Conservation (phyloP, 2,888 invertebrate species). For the Tubiluchus corallicola region DNA sequence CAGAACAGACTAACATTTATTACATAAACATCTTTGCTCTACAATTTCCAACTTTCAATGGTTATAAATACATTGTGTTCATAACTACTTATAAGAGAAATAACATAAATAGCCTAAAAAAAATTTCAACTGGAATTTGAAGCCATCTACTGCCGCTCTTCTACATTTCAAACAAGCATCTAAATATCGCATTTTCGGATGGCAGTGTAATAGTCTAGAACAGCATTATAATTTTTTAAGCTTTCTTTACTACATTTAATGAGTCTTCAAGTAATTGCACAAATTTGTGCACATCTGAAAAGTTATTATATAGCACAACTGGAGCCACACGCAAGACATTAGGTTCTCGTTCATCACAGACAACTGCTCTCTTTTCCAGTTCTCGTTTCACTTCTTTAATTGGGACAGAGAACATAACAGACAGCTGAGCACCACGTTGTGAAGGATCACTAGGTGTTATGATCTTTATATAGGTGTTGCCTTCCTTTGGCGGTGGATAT, state of each 20-base stretch:
- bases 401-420: slow-evolving; percentile 31
- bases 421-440: slow-evolving; percentile 36
- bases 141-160: no score
- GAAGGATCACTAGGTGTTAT: slow-evolving; percentile 35
- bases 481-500: slow-evolving; percentile 5
- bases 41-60: no score
- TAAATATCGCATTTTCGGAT: no score
- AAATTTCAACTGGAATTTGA: no score
- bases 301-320: slow-evolving; percentile 36
- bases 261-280: slow-evolving; percentile 16
- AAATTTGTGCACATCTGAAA: slow-evolving; percentile 31
- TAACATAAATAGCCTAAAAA: no score
- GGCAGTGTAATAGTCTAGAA: no score
- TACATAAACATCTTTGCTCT: no score
- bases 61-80: no score
- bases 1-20: no score
- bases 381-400: slow-evolving; percentile 30
- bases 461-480: slow-evolving; percentile 25
- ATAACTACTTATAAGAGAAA: no score
- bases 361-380: slow-evolving; percentile 33
- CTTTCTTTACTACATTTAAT: background rate
- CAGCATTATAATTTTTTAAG: no score
- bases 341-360: slow-evolving; percentile 35
- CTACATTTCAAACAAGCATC: no score
- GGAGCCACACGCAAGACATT: slow-evolving; percentile 35